These are phyloP conservation scores for Eunapius fragilis DNA, from an alignment of 37 sponge, comb jelly and placozoan genomes.

Conservation along the genomic window DNA sequence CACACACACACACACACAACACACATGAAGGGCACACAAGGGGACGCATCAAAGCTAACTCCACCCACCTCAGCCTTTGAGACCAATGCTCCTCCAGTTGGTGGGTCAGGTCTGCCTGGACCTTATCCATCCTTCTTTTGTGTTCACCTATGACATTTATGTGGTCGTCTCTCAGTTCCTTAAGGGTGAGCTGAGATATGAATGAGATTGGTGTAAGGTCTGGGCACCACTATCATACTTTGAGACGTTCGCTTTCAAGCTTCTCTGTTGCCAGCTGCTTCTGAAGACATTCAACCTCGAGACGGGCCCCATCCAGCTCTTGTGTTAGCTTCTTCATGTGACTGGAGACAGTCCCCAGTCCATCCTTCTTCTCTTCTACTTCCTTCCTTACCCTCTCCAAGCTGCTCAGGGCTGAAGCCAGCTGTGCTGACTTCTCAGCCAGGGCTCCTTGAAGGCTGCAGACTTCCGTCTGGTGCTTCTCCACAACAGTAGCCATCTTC, in stretches of 20 bases:
- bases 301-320: slow-evolving; percentile 8
- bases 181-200: slow-evolving; percentile 18
- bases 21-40: background rate
- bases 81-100: slow-evolving; percentile 47
- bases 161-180: slow-evolving; percentile 6
- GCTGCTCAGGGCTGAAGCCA: slow-evolving; percentile 15
- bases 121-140: slow-evolving; percentile 12
- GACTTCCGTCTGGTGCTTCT: slow-evolving; percentile 1
- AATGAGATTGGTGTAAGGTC: background rate
- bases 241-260: slow-evolving; percentile 34
- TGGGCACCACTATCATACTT: slow-evolving; percentile 26
- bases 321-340: slow-evolving; percentile 19
- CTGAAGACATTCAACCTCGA: background rate
- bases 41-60: background rate
- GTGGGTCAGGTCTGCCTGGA: slow-evolving; percentile 20
- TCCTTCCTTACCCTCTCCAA: slow-evolving; percentile 28
- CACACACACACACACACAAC: no score
- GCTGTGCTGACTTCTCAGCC: background rate
- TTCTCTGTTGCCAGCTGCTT: slow-evolving; percentile 12
- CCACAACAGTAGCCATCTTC: background rate
- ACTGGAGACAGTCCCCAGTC: slow-evolving; percentile 33
- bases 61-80: slow-evolving; percentile 39
- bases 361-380: slow-evolving; percentile 29
- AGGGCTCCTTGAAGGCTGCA: background rate
- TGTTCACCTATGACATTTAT: background rate